Evolutionary conservation across 2,113 vertebrate genomes (phyloP).

Genomic region (Turnix velox): DNA sequence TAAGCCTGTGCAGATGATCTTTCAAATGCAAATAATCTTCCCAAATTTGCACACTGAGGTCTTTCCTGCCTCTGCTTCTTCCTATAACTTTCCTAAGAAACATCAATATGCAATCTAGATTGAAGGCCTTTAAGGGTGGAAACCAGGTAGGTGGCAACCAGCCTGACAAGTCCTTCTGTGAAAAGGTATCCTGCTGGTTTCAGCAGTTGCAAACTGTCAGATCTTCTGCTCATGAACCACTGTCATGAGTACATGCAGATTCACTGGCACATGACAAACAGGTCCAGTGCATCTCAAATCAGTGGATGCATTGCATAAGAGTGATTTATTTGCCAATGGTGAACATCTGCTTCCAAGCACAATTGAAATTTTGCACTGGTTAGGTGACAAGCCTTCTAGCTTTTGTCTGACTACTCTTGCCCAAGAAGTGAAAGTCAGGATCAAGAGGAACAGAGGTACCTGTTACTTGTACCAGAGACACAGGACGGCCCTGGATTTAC

Average conservation of each 20-base stretch:
- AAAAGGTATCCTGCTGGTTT: conserved; percentile 22
- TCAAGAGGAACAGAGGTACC: background rate
- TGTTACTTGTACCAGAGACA: no score
- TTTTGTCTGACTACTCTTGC: background rate
- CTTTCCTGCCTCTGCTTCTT: background rate
- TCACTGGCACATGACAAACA: background rate
- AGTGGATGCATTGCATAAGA: background rate
- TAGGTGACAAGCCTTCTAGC: background rate
- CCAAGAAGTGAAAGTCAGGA: background rate
- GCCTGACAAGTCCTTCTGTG: background rate
- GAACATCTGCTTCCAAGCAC: background rate
- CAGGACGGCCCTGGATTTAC: background rate
- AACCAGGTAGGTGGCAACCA: conserved; percentile 54
- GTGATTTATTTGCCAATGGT: background rate
- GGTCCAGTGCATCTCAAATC: accelerated
- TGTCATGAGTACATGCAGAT: background rate
- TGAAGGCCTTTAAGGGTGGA: conserved; percentile 18
- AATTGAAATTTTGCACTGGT: background rate
- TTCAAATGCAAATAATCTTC: conserved; percentile 24
- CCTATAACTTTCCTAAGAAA: conserved; percentile 3
- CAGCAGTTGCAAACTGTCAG: background rate
- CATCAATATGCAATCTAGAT: conserved; percentile 46
- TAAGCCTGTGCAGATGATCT: background rate
- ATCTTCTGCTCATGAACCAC: background rate
- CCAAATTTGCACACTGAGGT: conserved; percentile 43